Evolutionary conservation across 2,888 invertebrate genomes (phyloP).

Genomic region (Diplolepis rosae): DNA sequence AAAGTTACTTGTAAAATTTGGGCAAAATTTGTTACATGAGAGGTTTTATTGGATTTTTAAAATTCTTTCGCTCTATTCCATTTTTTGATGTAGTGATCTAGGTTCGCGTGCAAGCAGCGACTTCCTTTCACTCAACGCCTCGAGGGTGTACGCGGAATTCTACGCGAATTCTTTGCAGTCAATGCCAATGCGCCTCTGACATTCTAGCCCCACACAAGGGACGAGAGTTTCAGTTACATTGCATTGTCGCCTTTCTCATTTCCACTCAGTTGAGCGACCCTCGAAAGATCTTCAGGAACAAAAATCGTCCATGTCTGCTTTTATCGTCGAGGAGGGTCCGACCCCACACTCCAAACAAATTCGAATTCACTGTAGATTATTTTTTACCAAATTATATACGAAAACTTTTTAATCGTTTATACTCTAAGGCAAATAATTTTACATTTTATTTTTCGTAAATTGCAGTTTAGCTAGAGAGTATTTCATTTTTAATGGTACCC

Average conservation of each 20-base stretch:
- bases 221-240: background rate
- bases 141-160: constrained; percentile 25
- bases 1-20: too few relatives aligned
- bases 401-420: too few relatives aligned
- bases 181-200: constrained; percentile 26
- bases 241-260: constrained; percentile 11
- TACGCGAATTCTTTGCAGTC: constrained; percentile 26
- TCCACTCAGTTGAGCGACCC: too few relatives aligned
- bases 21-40: too few relatives aligned
- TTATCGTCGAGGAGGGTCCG: background rate
- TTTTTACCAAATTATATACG: too few relatives aligned
- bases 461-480: too few relatives aligned
- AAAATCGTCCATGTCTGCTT: background rate
- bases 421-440: too few relatives aligned
- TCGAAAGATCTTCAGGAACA: too few relatives aligned
- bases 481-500: too few relatives aligned
- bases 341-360: background rate
- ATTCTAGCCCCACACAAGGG: constrained; percentile 7
- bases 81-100: background rate
- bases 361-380: background rate
- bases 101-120: constrained; percentile 12
- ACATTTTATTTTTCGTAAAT: too few relatives aligned
- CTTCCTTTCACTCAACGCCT: constrained; percentile 24
- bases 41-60: too few relatives aligned
- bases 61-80: too few relatives aligned